phyloP scores from a whole-genome alignment of 2,797 vertebrate species.

The Chloroceryle amazona region DNA sequence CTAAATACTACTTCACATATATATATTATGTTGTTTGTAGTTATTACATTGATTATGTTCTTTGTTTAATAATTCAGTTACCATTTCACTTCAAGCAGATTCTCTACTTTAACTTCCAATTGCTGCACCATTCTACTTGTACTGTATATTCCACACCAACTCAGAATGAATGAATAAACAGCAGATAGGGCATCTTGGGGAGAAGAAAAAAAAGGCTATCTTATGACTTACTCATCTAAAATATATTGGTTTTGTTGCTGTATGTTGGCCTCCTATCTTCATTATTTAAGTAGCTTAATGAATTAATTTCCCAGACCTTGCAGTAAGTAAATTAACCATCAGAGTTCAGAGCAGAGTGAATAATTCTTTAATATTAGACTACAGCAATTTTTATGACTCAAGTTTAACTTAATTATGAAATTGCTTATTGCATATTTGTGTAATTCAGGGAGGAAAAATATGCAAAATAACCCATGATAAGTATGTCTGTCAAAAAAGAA shows the following conservation, averaged over 20 bases:
- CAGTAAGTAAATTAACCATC: constrained; percentile 40
- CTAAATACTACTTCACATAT: background rate
- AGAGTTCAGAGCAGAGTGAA: constrained; percentile 25
- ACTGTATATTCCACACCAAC: background rate
- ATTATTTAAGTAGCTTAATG: constrained; percentile 42
- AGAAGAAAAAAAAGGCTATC: background rate
- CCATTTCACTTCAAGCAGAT: background rate
- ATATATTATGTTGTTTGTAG: background rate
- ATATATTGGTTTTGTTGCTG: background rate
- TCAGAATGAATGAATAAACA: background rate
- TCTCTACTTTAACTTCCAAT: background rate
- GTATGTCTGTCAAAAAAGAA: background rate
- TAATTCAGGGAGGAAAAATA: background rate
- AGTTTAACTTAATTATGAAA: constrained; percentile 42
- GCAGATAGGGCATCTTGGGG: background rate
- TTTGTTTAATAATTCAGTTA: background rate
- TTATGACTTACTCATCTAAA: background rate
- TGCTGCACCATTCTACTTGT: background rate
- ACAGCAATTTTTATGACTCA: constrained; percentile 11
- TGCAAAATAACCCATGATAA: background rate
- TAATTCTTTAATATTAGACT: constrained; percentile 42
- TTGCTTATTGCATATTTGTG: constrained; percentile 18
- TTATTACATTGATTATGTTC: background rate
- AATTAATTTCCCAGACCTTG: constrained; percentile 54
- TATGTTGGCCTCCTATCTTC: background rate